Evolutionary conservation across 1,140 invertebrate species (phyloP), one percentile per base, ranked within the genome.

Genomic region (Octopus sinensis): DNA sequence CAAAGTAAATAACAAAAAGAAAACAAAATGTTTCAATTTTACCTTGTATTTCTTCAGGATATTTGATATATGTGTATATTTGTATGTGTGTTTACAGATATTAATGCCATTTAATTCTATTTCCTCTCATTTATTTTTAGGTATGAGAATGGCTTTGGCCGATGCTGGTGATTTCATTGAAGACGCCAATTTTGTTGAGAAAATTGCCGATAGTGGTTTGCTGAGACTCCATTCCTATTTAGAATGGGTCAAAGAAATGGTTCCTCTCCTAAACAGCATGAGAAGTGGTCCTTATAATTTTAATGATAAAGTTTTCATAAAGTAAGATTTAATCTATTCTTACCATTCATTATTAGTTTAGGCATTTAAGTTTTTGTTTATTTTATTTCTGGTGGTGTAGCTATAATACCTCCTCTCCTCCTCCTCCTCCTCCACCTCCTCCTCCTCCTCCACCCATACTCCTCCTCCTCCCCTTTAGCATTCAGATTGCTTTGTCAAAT

Each of bases 111-210:
- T 43, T 43, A 3, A 77, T 30, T 56, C 13, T 56, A 54, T 43
- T 5, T 62, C 53, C 1, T 73, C 78, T 13, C 68, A 78, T 80
- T 82, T 62, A 62, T 76, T 79, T 81, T 4, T 62, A 91, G 91
- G 91, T 12, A 98, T 95, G 94, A 91, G 98, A 82, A 89, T 99
- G 30, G 96, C 96, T 83, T 90, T 99, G 68, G 97, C 98, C 52
- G 98, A 99, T 92, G 94, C 98, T 76, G 98, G 98, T 12, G 98
- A 99, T 92, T 96, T 96, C 0, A 93, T 99, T 23, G 98, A 99
- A 91, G 98, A 99, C 93, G 98, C 98, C 0, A 99, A 99, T 92
- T 99, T 99, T 92, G 96, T 97, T 5, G 96, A 97, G 89, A 94
- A 92, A 81, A 96, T 95, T 83, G 98, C 98, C 0, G 97, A 99